phyloP scores from a whole-genome alignment of 2,888 invertebrate genomes.

The Eudiplozoon nipponicum region DNA sequence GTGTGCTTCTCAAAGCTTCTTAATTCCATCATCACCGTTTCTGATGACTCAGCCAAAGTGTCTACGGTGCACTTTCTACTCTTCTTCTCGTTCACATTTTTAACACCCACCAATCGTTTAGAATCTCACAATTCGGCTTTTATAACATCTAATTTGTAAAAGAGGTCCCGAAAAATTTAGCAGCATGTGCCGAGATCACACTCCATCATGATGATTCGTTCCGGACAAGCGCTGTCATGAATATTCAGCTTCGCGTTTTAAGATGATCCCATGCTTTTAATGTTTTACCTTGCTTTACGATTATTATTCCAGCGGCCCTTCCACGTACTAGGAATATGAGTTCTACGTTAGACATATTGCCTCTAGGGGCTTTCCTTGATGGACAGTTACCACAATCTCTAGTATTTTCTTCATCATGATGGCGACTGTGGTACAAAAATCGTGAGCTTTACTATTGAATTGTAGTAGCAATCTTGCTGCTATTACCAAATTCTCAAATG shows the following conservation, averaged over 20 bases:
- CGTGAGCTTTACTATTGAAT: too few relatives aligned
- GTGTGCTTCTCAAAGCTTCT: background rate
- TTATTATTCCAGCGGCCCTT: background rate
- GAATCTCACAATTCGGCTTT: background rate
- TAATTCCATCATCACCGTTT: background rate
- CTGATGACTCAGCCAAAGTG: conserved; percentile 1
- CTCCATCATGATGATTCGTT: conserved; percentile 2
- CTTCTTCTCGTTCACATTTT: background rate
- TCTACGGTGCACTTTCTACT: background rate
- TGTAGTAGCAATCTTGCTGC: too few relatives aligned
- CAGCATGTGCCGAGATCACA: background rate
- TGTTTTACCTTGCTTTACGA: background rate
- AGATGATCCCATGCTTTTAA: background rate
- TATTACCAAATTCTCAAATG: too few relatives aligned
- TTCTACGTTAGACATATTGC: too few relatives aligned
- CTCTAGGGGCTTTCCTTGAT: too few relatives aligned
- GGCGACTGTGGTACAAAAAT: too few relatives aligned
- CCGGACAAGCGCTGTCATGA: background rate
- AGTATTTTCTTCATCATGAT: too few relatives aligned
- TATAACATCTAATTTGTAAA: background rate
- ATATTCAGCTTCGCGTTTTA: background rate
- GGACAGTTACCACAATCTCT: too few relatives aligned
- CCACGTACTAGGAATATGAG: background rate
- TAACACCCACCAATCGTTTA: background rate
- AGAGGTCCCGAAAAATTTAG: background rate